Conservation (phyloP, 1,140 invertebrate species). For the Lepidurus packardi region DNA sequence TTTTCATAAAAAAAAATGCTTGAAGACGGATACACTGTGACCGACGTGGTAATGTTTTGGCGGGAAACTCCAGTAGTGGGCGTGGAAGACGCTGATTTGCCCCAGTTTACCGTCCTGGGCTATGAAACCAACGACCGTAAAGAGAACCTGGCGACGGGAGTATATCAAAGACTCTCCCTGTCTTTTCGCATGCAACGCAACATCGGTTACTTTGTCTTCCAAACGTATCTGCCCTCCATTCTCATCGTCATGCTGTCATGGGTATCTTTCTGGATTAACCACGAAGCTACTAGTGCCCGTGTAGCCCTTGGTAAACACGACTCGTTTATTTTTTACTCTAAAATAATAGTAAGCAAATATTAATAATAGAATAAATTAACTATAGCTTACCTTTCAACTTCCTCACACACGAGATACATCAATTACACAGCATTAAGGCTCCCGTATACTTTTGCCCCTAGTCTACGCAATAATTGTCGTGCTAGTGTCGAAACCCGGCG, state of each 20-base stretch:
- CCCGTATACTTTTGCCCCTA: not conserved
- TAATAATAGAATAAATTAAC: no score
- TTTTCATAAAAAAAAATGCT: not conserved
- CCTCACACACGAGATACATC: not conserved
- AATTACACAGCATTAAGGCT: not conserved
- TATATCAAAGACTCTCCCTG: slow-evolving; percentile 86
- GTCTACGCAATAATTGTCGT: no score
- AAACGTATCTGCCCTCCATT: slow-evolving; percentile 72
- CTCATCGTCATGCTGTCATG: slow-evolving; percentile 79
- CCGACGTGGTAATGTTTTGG: slow-evolving; percentile 98
- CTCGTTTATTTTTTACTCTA: no score
- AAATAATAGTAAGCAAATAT: no score
- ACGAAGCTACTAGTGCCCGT: slow-evolving; percentile 70
- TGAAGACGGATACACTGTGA: slow-evolving; percentile 92
- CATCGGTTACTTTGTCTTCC: slow-evolving; percentile 76
- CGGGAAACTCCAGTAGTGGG: slow-evolving; percentile 75
- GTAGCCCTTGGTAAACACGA: slow-evolving; percentile 61
- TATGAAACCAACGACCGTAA: slow-evolving; percentile 89
- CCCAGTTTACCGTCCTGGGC: slow-evolving; percentile 90
- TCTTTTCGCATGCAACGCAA: slow-evolving; percentile 72
- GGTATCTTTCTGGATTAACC: slow-evolving; percentile 84
- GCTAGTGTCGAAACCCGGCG: no score
- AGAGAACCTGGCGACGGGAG: slow-evolving; percentile 75
- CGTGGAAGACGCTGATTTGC: slow-evolving; percentile 86
- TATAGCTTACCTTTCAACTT: not conserved